Evolutionary conservation across 2,797 vertebrate genomes (phyloP).

Genomic region (Luscinia luscinia): DNA sequence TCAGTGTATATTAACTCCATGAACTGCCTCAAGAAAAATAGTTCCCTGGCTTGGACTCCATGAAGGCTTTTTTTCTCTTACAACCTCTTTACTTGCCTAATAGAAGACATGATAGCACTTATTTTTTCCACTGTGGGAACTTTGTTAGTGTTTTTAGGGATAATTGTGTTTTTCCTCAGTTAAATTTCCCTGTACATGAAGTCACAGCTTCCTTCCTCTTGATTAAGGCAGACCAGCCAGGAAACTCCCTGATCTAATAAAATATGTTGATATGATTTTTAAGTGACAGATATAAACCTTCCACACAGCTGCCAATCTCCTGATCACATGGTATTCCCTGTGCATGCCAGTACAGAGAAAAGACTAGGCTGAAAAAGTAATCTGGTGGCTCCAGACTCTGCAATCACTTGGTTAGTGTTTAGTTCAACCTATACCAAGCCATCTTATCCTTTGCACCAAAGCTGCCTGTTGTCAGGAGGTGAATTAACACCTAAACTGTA

Average conservation of each 20-base stretch:
- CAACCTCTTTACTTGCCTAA: neutral
- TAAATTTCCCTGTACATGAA: neutral
- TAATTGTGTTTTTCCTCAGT: neutral
- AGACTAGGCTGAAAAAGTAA: neutral
- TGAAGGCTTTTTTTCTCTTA: neutral
- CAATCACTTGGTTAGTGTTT: neutral
- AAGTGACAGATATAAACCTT: neutral
- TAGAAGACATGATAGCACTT: neutral
- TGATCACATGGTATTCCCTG: neutral
- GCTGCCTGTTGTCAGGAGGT: neutral
- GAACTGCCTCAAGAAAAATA: constrained; percentile 59
- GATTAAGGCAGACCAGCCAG: neutral
- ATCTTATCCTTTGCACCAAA: neutral
- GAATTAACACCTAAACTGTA: neutral
- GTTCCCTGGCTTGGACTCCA: neutral
- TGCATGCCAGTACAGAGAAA: neutral
- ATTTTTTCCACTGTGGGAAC: neutral
- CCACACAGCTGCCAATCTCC: neutral
- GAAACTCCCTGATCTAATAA: neutral
- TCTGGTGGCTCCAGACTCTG: neutral
- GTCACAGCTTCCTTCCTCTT: neutral
- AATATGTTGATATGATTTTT: neutral
- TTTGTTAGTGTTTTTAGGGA: neutral
- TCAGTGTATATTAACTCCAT: constrained; percentile 51
- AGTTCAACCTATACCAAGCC: neutral